Evolutionary conservation across 2,888 invertebrate species (phyloP).

Genomic region (Hirtodrosophila confusa): DNA sequence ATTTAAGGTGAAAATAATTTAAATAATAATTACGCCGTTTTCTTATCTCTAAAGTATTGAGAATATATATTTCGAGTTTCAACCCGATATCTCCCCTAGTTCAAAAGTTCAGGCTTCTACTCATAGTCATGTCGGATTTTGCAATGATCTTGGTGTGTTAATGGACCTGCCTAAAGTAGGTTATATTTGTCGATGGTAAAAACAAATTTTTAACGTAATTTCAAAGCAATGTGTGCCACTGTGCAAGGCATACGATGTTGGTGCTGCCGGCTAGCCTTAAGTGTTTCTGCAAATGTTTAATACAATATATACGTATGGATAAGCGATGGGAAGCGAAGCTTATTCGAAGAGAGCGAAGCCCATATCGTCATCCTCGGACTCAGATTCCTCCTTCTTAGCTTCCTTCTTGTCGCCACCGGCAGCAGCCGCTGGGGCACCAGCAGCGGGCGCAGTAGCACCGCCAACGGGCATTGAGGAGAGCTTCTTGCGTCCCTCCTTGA

Average conservation of each 20-base stretch:
- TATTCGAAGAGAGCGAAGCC: slow-evolving; percentile 98
- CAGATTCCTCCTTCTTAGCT: slow-evolving; percentile 91
- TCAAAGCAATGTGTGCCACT: slow-evolving; percentile 32
- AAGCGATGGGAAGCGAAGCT: slow-evolving; percentile 55
- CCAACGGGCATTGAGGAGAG: slow-evolving; percentile 97
- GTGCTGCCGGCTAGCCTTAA: slow-evolving; percentile 25
- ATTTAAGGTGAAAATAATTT: too few species aligned
- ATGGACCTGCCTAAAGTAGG: too few species aligned
- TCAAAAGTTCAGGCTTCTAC: too few species aligned
- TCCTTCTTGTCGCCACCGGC: slow-evolving; percentile 88
- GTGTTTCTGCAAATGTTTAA: slow-evolving; percentile 39
- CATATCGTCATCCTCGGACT: slow-evolving; percentile 99
- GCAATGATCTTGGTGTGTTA: too few species aligned
- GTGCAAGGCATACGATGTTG: slow-evolving; percentile 25
- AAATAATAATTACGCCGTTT: too few species aligned
- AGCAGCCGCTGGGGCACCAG: slow-evolving; percentile 86
- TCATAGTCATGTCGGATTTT: too few species aligned
- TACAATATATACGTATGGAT: slow-evolving; percentile 24
- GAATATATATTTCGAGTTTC: too few species aligned
- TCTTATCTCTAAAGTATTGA: too few species aligned
- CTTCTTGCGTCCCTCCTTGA: slow-evolving; percentile 95
- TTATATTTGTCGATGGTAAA: too few species aligned
- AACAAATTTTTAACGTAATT: slow-evolving; percentile 27
- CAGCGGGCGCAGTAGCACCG: slow-evolving; percentile 87
- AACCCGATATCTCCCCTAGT: too few species aligned